These are phyloP conservation scores for Dryobates pubescens DNA, from an alignment of 2,797 vertebrate species.

Conservation along the genomic window DNA sequence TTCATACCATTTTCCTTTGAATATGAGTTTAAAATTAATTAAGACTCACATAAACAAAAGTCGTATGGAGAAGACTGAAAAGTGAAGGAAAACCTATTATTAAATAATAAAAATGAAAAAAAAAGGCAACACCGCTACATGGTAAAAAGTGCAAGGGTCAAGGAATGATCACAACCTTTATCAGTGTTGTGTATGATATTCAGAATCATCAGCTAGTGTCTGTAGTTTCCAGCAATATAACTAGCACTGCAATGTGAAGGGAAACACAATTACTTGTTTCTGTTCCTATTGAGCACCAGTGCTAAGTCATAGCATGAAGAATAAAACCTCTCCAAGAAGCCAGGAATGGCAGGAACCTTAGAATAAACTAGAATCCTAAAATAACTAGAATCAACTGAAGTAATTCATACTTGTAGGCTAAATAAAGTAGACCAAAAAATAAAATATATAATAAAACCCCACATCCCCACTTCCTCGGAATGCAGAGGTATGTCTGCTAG, in stretches of 20 bases:
- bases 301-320: background rate
- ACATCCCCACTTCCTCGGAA: background rate
- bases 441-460: background rate
- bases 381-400: background rate
- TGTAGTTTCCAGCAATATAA: background rate
- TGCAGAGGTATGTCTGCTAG: background rate
- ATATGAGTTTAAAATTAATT: background rate
- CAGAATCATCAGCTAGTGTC: background rate
- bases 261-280: background rate
- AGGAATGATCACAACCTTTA: background rate
- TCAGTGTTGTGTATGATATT: background rate
- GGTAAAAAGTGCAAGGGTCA: background rate
- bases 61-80: background rate
- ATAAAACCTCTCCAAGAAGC: background rate
- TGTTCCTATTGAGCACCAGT: background rate
- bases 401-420: background rate
- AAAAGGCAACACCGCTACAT: background rate
- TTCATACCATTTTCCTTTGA: background rate
- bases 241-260: background rate
- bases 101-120: background rate
- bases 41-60: background rate
- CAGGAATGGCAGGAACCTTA: background rate
- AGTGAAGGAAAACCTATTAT: background rate
- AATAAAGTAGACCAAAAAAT: background rate
- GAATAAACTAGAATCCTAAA: background rate